Evolutionary conservation across 2,888 invertebrate genomes (phyloP).

Genomic region (Zelleria hepariella): DNA sequence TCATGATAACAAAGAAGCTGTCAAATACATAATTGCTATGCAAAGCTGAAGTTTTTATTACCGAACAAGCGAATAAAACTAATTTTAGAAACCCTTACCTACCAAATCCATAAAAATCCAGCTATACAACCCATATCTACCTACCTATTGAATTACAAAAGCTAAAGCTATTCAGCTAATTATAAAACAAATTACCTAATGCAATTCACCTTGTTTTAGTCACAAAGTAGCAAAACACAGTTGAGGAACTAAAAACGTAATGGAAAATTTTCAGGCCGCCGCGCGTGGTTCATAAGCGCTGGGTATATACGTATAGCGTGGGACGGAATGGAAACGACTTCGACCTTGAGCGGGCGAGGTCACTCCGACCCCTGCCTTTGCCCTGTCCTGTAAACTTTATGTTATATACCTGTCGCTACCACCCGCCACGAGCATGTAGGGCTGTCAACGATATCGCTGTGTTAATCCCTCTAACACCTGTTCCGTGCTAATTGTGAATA

Average conservation of each 20-base stretch:
- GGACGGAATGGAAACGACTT: conserved; percentile 54
- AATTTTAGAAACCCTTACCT: too few relatives aligned
- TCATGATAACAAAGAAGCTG: too few relatives aligned
- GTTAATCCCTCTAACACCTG: conserved; percentile 7
- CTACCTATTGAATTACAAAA: too few relatives aligned
- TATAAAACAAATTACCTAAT: too few relatives aligned
- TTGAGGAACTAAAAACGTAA: conserved; percentile 18
- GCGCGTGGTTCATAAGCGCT: conserved; percentile 10
- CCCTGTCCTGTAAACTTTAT: conserved; percentile 18
- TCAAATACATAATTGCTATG: too few relatives aligned
- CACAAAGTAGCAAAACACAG: neutral
- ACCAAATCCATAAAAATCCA: too few relatives aligned
- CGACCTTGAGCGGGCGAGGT: conserved; percentile 63
- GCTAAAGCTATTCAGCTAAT: too few relatives aligned
- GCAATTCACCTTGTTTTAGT: too few relatives aligned
- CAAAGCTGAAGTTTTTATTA: too few relatives aligned
- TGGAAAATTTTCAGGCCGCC: conserved; percentile 42
- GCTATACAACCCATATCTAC: too few relatives aligned
- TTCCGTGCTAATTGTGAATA: neutral
- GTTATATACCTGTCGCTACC: conserved; percentile 36
- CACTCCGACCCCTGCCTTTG: conserved; percentile 30
- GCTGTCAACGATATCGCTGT: neutral
- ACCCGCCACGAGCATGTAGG: neutral
- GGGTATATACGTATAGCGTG: conserved; percentile 40
- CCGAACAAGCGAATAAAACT: too few relatives aligned